These are phyloP conservation scores for Columba guinea DNA, from an alignment of 2,797 vertebrate genomes.

Conservation along the genomic window DNA sequence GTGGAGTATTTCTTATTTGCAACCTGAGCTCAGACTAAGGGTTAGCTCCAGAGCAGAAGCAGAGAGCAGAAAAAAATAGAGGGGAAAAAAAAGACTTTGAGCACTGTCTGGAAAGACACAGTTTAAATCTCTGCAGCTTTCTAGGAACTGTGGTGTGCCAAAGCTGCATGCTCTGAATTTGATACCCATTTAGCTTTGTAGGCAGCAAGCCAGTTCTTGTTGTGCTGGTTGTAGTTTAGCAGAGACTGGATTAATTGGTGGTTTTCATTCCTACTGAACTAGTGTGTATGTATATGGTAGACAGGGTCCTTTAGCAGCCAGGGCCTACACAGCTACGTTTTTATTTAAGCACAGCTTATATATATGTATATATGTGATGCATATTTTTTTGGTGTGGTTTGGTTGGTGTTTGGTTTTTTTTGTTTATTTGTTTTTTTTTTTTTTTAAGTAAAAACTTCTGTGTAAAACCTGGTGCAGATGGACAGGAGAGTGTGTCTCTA, in stretches of 20 bases:
- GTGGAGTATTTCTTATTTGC: background rate
- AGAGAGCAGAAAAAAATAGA: rapidly evolving
- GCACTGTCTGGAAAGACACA: rapidly evolving
- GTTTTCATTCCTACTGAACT: rapidly evolving
- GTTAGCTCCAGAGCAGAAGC: background rate
- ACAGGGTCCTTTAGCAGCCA: background rate
- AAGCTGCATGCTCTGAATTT: rapidly evolving
- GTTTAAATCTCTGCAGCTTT: background rate
- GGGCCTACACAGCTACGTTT: background rate
- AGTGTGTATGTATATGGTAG: rapidly evolving
- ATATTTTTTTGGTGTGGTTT: background rate
- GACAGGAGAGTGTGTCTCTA: background rate
- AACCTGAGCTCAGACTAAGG: background rate
- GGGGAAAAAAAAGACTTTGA: background rate
- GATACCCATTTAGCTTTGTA: background rate
- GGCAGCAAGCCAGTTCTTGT: rapidly evolving
- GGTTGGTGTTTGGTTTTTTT: no score
- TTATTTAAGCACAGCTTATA: background rate
- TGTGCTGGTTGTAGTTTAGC: background rate
- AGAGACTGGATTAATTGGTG: background rate
- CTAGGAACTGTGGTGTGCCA: background rate
- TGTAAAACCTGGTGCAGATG: background rate
- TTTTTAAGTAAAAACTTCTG: background rate
- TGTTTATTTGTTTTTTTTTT: background rate
- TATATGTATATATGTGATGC: rapidly evolving